Evolutionary conservation across 2,113 vertebrate species (phyloP).

Genomic region (Saguinus imperator): DNA sequence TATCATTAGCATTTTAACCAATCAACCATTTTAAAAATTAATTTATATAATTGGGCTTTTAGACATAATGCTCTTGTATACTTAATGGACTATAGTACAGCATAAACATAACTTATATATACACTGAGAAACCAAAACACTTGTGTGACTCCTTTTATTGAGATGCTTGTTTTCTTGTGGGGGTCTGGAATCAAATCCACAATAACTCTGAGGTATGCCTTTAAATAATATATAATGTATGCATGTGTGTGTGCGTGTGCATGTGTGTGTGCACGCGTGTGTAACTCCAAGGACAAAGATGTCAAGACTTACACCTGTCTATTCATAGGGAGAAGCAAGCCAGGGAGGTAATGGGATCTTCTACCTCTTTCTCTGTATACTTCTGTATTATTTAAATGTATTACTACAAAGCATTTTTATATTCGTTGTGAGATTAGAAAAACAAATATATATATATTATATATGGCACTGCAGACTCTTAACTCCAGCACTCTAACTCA

Average conservation of each 20-base stretch:
- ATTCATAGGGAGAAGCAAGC: not conserved
- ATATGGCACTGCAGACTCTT: not conserved
- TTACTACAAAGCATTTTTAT: not conserved
- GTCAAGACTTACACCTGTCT: not conserved
- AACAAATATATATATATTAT: not conserved
- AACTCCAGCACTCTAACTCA: not conserved
- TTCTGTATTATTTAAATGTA: not conserved
- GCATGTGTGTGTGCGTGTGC: accelerated
- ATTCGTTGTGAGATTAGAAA: not conserved
- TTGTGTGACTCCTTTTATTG: not conserved
- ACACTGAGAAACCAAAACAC: not conserved
- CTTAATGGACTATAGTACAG: not conserved
- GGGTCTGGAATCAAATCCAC: not conserved
- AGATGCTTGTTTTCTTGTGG: not conserved
- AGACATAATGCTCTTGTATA: not conserved
- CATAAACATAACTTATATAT: not conserved
- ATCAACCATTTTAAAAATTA: not conserved
- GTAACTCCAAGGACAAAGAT: not conserved
- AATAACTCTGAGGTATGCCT: not conserved
- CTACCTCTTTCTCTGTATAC: not conserved
- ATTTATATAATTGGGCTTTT: not conserved
- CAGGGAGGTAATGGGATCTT: not conserved
- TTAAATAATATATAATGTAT: not conserved
- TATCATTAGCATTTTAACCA: not conserved
- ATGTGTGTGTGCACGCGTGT: not conserved